phyloP scores from a whole-genome alignment of 2,113 vertebrate genomes.

The Pyrgilauda ruficollis region DNA sequence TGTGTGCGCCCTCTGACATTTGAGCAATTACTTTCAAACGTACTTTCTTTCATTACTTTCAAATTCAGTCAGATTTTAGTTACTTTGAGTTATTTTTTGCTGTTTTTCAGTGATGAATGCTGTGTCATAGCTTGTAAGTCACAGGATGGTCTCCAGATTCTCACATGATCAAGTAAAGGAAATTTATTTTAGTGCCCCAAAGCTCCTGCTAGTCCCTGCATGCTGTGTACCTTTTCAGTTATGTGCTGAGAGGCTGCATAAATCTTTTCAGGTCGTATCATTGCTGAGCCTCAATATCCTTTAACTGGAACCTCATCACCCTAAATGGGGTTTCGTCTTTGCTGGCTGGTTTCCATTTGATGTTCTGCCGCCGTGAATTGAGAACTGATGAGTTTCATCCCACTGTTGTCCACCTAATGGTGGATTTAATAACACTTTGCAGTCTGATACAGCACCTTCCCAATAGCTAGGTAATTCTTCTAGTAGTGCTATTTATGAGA shows the following conservation, averaged over 20 bases:
- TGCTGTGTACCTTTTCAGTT: background rate
- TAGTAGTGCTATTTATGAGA: background rate
- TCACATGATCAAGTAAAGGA: conserved; percentile 29
- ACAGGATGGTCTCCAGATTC: conserved; percentile 23
- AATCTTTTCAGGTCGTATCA: background rate
- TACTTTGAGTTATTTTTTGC: background rate
- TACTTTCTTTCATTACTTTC: background rate
- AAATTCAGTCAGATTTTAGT: background rate
- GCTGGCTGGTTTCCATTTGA: background rate
- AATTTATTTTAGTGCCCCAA: background rate
- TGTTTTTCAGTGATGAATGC: background rate
- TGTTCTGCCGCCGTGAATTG: background rate
- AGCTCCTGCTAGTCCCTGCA: background rate
- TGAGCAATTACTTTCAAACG: background rate
- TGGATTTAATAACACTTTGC: background rate
- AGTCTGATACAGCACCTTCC: background rate
- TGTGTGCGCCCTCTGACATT: background rate
- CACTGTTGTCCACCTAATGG: background rate
- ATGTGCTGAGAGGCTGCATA: background rate
- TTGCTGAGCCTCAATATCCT: background rate
- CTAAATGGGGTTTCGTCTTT: background rate
- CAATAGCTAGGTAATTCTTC: background rate
- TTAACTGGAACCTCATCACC: background rate
- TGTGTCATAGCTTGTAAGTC: background rate
- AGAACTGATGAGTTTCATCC: background rate